A percentile compares a stretch with the other conserved stretches of the same genome.
Conservation (phyloP, 2,797 vertebrate species). For the Acanthiza pusilla region DNA sequence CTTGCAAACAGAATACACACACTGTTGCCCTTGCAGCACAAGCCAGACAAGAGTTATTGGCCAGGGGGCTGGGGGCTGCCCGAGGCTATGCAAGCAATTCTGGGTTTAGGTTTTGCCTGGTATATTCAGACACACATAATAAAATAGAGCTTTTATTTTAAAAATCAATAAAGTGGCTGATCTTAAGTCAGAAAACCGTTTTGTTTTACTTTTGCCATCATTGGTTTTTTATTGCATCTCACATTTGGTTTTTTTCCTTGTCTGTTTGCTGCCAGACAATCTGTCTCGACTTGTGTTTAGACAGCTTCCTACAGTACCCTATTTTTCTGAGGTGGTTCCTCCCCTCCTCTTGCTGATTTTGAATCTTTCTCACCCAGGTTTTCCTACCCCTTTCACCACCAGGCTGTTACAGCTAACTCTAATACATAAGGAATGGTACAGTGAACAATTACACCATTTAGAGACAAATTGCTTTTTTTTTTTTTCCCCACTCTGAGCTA, state of each 20-base stretch:
- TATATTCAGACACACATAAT: constrained; percentile 64
- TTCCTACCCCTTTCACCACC: not conserved
- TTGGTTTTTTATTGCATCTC: constrained; percentile 34
- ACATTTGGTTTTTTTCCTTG: constrained; percentile 21
- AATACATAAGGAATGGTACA: not conserved
- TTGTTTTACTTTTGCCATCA: constrained; percentile 42
- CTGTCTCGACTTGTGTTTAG: not conserved
- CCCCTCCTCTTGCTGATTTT: not conserved
- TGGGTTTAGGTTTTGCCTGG: constrained; percentile 32
- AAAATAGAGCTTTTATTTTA: constrained; percentile 63
- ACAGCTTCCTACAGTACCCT: not conserved
- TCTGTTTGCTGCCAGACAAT: constrained; percentile 12
- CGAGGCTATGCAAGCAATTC: constrained; percentile 7
- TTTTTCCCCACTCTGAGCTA: not conserved
- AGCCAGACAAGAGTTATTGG: constrained; percentile 57
- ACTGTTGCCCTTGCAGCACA: not conserved
- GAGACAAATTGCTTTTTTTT: not conserved
- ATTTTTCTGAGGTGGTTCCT: not conserved
- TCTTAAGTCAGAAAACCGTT: constrained; percentile 52
- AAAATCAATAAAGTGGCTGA: constrained; percentile 70
- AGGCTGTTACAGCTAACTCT: not conserved
- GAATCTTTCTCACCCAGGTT: not conserved
- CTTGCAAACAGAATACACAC: not conserved
- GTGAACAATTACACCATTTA: not conserved
- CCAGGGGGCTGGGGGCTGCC: constrained; percentile 29